Evolutionary conservation across 2,888 invertebrate species (phyloP), one percentile per base, ranked within the genome.

Genomic region (Andrena trimmerana): DNA sequence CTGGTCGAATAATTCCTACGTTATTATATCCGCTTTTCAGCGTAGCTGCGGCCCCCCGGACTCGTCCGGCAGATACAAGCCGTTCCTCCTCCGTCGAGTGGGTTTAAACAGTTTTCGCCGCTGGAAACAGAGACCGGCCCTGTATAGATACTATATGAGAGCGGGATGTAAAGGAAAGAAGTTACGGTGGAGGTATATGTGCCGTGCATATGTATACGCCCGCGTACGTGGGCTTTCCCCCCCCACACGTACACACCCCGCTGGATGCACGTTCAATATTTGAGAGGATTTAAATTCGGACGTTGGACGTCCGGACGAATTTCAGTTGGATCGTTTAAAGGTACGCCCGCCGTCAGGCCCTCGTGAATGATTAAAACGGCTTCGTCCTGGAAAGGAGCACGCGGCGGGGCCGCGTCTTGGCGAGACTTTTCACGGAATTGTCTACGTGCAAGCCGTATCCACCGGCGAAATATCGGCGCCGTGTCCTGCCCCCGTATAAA

Each of bases 251-350:
- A 73, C 74, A 76, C 75, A 69, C 57, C 68, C 69, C 68, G 77
- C 72, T 84, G 86, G 88, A 85, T 87, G 87, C 86, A 81, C 85
- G 89, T 89, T 93, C 91, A 93, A 93, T 93, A 93, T 94, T 94
- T 93, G 90, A 93, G 89, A 90, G 92, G 92, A 94, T 94, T 94
- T 93, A 93, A 93, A 93, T 94, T 93, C 92, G 92, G 87, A 90
- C 91, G 90, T 89, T 90, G 90, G 90, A 92, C 90, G 92, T 93
- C 93, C 91, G 89, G 92, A 92, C 93, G 92, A 93, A 92, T 93
- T 93, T 93, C 90, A 89, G 91, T 88, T 87, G 90, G 90, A 91
- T 85, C 93, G 92, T 93, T 93, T 93, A 93, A 92, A 92, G 91
- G 90, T 87, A 87, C 90, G 88, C 88, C 88, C 90, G 91, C 90